Evolutionary conservation across 2,797 vertebrate genomes (phyloP), one percentile per base, ranked within the genome.

Genomic region (Poeciliopsis gracilis): DNA sequence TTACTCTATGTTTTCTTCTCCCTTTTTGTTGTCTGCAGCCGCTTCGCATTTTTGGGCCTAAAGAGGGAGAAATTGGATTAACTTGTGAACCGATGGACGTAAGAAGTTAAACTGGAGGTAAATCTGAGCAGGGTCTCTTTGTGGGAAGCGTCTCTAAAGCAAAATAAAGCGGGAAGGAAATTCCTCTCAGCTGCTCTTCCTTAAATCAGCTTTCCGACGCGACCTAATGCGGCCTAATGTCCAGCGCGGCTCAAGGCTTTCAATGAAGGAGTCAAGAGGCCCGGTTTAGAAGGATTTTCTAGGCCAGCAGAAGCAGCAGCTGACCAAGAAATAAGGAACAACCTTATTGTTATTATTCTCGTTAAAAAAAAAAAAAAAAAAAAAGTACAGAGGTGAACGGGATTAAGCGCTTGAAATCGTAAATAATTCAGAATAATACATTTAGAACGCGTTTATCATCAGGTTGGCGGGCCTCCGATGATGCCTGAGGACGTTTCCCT

Each of bases 41-140:
- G 71, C 70, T 75, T 77, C 78, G 78, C 61, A 82, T 90, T 4
- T 90, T 82, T 82, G 82, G 93, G 92, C 93, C 93, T 88, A 89
- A 51, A 95, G 91, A 46, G 41, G 38, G 28, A 13, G 57, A 97
- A 97, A 97, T 95, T 93, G 96, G 97, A 97, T 97, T 97, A 97
- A 97, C 96, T 97, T 97, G 96, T 97, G 97, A 97, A 97, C 96
- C 94, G 96, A 96, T 96, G 95, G 96, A 97, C 97, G 96, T 97
- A 96, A 97, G 96, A 96, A 97, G 94, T 97, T 97, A 97, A 97
- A 97, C 96, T 97, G 96, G 95, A 96, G 95, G 96, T 96, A 97
- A 97, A 97, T 97, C 96, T 97, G 96, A 92, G 93, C 95, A 96
- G 94, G 96, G 96, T 96, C 95, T 97, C 96, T 97, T 97, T 97